These are phyloP conservation scores for Drosophila mayaguana DNA, from an alignment of 2,888 invertebrate genomes.

Conservation along the genomic window DNA sequence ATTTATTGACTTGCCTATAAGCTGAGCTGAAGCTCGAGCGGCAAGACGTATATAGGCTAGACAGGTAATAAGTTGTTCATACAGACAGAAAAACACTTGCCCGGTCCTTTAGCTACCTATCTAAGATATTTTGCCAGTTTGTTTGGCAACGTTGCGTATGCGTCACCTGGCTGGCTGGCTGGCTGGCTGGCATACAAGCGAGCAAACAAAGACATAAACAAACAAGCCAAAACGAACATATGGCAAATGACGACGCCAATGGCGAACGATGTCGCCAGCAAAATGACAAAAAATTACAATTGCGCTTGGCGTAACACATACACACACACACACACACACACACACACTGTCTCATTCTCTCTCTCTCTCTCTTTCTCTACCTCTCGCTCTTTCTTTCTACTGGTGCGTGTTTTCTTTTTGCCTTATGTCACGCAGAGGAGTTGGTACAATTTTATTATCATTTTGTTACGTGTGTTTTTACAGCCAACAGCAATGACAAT, in stretches of 20 bases:
- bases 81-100: conserved; percentile 10
- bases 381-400: not conserved
- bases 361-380: not conserved
- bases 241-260: conserved; percentile 40
- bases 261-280: conserved; percentile 54
- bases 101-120: conserved; percentile 5
- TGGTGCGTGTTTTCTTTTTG: conserved; percentile 19
- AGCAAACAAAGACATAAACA: conserved; percentile 32
- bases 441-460: conserved; percentile 76
- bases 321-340: too few species aligned
- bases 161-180: conserved; percentile 58
- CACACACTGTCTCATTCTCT: not conserved
- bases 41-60: conserved; percentile 15
- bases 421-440: conserved; percentile 73
- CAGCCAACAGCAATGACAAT: conserved; percentile 56
- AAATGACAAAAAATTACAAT: conserved; percentile 76
- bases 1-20: conserved; percentile 24
- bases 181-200: conserved; percentile 29
- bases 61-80: conserved; percentile 7
- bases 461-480: conserved; percentile 81
- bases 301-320: conserved; percentile 35
- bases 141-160: conserved; percentile 42
- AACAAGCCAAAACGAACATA: conserved; percentile 44
- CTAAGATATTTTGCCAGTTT: conserved; percentile 12
- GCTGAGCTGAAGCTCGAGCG: not conserved